Evolutionary conservation across 2,113 vertebrate species (phyloP).

Genomic region (Passer montanus): DNA sequence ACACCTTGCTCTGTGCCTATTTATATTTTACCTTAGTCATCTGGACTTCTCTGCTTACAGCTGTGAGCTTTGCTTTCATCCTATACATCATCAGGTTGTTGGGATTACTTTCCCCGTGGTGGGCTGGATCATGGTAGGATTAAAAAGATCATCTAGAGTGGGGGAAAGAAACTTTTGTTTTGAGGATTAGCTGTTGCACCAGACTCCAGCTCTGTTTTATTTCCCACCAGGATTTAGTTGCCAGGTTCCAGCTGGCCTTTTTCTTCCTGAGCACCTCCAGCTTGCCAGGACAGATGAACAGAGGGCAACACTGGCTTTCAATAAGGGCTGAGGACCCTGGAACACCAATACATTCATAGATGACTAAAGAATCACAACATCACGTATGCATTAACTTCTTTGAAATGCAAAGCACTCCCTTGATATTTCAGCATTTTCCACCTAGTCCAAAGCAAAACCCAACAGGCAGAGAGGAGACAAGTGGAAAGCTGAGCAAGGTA

Average conservation of each 20-base stretch:
- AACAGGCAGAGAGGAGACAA: background rate
- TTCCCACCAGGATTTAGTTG: background rate
- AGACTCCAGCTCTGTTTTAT: background rate
- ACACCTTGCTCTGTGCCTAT: fast-evolving
- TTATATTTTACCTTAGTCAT: background rate
- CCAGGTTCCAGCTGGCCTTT: background rate
- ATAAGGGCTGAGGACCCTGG: background rate
- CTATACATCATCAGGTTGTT: background rate
- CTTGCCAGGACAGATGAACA: background rate
- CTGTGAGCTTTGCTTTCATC: background rate
- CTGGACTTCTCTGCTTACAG: background rate
- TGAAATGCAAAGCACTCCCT: conserved; percentile 37
- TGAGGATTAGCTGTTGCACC: background rate
- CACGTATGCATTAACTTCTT: conserved; percentile 17
- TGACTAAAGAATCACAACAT: background rate
- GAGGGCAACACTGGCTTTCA: background rate
- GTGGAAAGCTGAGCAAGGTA: background rate
- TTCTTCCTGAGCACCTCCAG: background rate
- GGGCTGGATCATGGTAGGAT: background rate
- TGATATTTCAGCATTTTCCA: conserved; percentile 19
- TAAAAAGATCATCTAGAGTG: background rate
- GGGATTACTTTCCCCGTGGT: background rate
- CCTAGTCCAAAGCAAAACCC: conserved; percentile 16
- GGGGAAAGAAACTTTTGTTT: background rate
- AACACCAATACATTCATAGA: background rate